phyloP scores from a whole-genome alignment of 2,113 vertebrate species.

The Aphelocoma coerulescens region DNA sequence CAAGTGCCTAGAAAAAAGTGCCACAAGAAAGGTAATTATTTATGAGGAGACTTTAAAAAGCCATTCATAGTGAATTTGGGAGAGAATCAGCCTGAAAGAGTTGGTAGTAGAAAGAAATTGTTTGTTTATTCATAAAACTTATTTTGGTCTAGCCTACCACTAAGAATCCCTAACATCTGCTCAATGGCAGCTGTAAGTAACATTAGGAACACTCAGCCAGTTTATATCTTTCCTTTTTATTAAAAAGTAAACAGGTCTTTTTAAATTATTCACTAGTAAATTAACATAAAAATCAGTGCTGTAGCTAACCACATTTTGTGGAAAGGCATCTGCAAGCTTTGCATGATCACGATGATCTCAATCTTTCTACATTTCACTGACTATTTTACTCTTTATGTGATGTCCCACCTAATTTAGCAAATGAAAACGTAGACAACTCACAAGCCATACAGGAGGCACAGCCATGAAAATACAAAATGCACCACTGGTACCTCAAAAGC shows the following conservation, averaged over 20 bases:
- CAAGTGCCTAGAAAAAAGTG: conserved; percentile 34
- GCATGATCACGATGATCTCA: conserved; percentile 22
- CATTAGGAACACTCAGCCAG: conserved; percentile 53
- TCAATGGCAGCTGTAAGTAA: conserved; percentile 50
- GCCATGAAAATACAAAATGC: conserved; percentile 55
- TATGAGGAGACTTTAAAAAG: conserved; percentile 50
- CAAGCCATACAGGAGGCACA: background rate
- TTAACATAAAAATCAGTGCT: conserved; percentile 66
- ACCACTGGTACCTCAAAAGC: conserved; percentile 32
- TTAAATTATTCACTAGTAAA: conserved; percentile 77
- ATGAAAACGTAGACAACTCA: conserved; percentile 8
- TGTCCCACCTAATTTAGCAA: conserved; percentile 63
- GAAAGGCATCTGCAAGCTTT: background rate
- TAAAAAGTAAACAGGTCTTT: conserved; percentile 77
- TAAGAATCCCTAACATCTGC: conserved; percentile 49
- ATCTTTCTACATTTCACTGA: conserved; percentile 21
- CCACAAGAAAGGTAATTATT: conserved; percentile 62
- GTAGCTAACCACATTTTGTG: conserved; percentile 7
- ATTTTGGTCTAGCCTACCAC: conserved; percentile 32
- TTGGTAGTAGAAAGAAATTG: conserved; percentile 22
- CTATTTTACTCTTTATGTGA: conserved; percentile 16
- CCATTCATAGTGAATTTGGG: conserved; percentile 34
- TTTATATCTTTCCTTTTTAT: conserved; percentile 69
- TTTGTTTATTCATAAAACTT: conserved; percentile 60
- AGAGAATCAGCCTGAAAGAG: conserved; percentile 37